Evolutionary conservation across 2,113 vertebrate genomes (phyloP).

Genomic region (Saimiri boliviensis): DNA sequence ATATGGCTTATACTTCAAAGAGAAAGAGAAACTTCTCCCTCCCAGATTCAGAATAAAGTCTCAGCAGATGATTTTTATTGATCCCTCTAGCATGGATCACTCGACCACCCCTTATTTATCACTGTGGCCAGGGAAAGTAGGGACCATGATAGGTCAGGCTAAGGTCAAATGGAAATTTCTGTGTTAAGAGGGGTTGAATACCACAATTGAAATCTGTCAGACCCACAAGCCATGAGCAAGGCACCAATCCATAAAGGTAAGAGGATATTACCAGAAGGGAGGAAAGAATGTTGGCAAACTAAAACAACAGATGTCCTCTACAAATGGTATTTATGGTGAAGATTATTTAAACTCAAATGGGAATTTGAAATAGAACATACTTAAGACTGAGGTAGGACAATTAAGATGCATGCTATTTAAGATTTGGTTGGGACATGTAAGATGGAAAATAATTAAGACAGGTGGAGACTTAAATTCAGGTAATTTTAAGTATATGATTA

Average conservation of each 20-base stretch:
- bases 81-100: background rate
- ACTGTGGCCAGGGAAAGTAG: background rate
- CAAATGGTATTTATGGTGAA: conserved; percentile 5
- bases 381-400: conserved; percentile 19
- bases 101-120: background rate
- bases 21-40: background rate
- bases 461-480: background rate
- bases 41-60: background rate
- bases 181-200: background rate
- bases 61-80: background rate
- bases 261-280: background rate
- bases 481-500: background rate
- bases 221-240: background rate
- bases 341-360: conserved; percentile 23
- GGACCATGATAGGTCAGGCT: background rate
- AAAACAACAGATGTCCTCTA: background rate
- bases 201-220: background rate
- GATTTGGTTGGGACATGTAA: background rate
- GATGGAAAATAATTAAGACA: background rate
- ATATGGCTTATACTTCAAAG: background rate
- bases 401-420: conserved; percentile 41
- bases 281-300: background rate
- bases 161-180: background rate
- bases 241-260: background rate
- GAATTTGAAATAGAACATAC: background rate